Base-by-base conservation (phyloP, 2,888 invertebrate species). In the Drosophila acutilabella region DNA sequence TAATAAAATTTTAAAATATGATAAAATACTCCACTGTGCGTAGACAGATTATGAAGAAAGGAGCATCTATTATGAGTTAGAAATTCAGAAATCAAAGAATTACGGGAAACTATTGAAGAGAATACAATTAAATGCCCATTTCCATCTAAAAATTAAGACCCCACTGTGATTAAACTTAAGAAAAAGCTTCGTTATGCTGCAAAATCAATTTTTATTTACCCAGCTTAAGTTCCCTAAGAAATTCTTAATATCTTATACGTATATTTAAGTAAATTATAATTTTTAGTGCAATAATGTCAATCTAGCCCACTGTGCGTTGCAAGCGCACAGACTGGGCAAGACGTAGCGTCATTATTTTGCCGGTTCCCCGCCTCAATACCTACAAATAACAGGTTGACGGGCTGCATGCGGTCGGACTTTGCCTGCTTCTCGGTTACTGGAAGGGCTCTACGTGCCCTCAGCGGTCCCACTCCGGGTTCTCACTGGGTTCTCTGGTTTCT, bases 341-440 rank as follows among this genome's bases (percentile, higher is more conserved):
- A 53, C 51, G 80, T 59, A 65, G 69, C 70, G 88, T 84, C 87
- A 88, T 87, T 78, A 84, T 87, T 88, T 75, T 84, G 50, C 40
- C 47, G 16, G 59, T 10, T 33, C 18, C 38, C 23, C 23, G 8
- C 16, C 20, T 42, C 30, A 18, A 18, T 20, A 26, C 52, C 33
- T 58, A 64, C 51, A 44, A 50, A 64, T 38, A 64, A 54, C 54
- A 52, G 40, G 45, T 40, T 41, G 38, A 40, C 40, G 51, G 33
- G 40, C 47, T 67, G 74, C 51, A 56, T 67, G 76, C 54, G 80
- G 81, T 80, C 60, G 80, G 56, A 4, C 13, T 36, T 36, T 13
- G 36, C 26, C 26, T 26, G 36, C 11, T 68, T 60, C 56, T 65
- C 23, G 16, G 44, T 14, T n/a, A 11, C 13, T 18, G 13, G 7